These are phyloP conservation scores for Scaptomyza flava DNA, from an alignment of 2,888 invertebrate species.

Conservation along the genomic window DNA sequence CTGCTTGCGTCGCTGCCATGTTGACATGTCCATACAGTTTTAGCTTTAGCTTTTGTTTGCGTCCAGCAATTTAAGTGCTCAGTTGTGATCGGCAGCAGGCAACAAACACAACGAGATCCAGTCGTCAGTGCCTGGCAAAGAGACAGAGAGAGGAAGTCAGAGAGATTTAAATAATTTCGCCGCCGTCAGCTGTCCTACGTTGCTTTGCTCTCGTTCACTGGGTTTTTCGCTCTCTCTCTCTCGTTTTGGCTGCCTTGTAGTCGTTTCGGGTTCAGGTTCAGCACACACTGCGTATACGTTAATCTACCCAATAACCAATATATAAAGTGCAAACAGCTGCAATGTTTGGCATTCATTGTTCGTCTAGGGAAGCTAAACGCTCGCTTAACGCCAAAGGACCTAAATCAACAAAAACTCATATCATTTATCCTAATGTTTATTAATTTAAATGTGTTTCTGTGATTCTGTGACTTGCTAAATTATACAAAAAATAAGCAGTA, in stretches of 20 bases:
- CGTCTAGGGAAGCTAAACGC: constrained; percentile 59
- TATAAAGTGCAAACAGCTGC: constrained; percentile 66
- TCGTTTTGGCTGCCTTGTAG: constrained; percentile 19
- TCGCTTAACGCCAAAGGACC: constrained; percentile 34
- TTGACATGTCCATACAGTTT: constrained; percentile 24
- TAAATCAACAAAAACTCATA: background rate
- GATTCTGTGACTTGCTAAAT: constrained; percentile 14
- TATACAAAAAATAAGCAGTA: constrained; percentile 31
- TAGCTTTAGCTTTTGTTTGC: constrained; percentile 24
- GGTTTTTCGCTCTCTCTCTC: constrained; percentile 8
- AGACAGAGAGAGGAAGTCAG: background rate
- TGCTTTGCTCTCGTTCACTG: constrained; percentile 7
- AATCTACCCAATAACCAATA: constrained; percentile 41
- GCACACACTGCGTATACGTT: constrained; percentile 44
- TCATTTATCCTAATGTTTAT: background rate
- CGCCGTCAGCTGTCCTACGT: constrained; percentile 21
- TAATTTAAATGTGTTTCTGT: constrained; percentile 1
- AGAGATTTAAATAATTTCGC: constrained; percentile 48
- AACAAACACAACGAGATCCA: constrained; percentile 58
- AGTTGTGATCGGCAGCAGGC: constrained; percentile 61
- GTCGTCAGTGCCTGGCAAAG: constrained; percentile 23
- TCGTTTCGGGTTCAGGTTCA: constrained; percentile 48
- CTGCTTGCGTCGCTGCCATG: constrained; percentile 8
- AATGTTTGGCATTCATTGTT: constrained; percentile 73
- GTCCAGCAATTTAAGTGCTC: constrained; percentile 37